These are phyloP conservation scores for Crotalus helleri DNA, from an alignment of 2,113 vertebrate species.

Conservation along the genomic window DNA sequence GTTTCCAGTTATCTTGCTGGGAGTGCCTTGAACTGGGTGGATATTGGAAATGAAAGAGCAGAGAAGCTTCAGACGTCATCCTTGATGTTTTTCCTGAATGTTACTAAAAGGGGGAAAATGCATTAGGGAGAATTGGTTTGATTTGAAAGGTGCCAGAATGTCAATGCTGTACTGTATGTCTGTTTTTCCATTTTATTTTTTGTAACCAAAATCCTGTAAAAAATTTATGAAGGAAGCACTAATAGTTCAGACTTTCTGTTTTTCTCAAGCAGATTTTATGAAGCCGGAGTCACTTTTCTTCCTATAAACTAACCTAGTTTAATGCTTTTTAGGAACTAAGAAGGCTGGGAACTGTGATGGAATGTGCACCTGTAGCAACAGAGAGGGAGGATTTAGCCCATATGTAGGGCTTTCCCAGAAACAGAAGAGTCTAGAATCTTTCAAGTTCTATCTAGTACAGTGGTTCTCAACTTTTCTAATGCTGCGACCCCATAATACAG, in stretches of 20 bases:
- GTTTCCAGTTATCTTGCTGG: slow-evolving; percentile 19
- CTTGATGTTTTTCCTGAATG: slow-evolving; percentile 71
- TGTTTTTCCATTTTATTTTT: slow-evolving; percentile 70
- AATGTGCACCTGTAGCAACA: not conserved
- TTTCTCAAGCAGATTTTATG: slow-evolving; percentile 55
- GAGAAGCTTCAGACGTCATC: slow-evolving; percentile 51
- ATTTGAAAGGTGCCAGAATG: slow-evolving; percentile 66
- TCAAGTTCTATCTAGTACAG: not conserved
- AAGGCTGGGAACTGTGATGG: not conserved
- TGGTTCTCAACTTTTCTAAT: no score
- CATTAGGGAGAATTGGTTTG: slow-evolving; percentile 69
- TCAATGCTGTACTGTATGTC: slow-evolving; percentile 63
- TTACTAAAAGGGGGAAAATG: slow-evolving; percentile 50
- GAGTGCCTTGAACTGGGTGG: slow-evolving; percentile 30
- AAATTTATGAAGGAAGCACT: slow-evolving; percentile 77
- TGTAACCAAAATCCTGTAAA: slow-evolving; percentile 71
- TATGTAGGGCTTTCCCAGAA: not conserved
- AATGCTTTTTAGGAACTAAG: slow-evolving; percentile 29
- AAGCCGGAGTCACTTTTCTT: slow-evolving; percentile 52
- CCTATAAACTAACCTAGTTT: slow-evolving; percentile 42
- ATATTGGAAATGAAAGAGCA: slow-evolving; percentile 53
- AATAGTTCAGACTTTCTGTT: slow-evolving; percentile 62
- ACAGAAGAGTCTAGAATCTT: not conserved
- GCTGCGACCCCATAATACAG: no score
- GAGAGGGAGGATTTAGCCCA: not conserved